phyloP scores from a whole-genome alignment of 2,113 vertebrate species.

The Apodemus sylvaticus region DNA sequence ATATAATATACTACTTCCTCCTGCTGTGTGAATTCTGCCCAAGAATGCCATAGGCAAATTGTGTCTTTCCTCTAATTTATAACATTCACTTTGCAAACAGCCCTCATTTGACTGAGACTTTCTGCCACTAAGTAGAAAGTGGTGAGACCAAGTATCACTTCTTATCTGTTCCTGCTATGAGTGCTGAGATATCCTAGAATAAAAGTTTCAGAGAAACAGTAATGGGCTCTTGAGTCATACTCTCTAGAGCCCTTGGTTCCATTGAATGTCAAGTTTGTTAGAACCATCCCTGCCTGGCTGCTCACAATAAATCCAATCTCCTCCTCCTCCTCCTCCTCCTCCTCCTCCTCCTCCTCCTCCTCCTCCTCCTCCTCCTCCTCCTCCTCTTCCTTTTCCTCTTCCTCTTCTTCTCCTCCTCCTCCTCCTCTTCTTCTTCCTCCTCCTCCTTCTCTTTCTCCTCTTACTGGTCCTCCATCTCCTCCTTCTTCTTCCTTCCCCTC shows the following conservation, averaged over 20 bases:
- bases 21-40: background rate
- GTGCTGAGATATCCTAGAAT: background rate
- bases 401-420: too few relatives aligned
- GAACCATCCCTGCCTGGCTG: too few relatives aligned
- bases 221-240: background rate
- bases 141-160: background rate
- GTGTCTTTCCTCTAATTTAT: background rate
- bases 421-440: too few relatives aligned
- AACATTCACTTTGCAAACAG: background rate
- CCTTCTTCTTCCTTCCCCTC: background rate
- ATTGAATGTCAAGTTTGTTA: background rate
- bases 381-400: too few relatives aligned
- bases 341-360: background rate
- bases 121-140: background rate
- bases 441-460: background rate
- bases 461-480: fast-evolving
- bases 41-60: background rate
- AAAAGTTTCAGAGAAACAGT: background rate
- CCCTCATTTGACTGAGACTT: background rate
- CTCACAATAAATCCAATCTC: too few relatives aligned
- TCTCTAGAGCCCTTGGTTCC: background rate
- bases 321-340: too few relatives aligned
- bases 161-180: background rate
- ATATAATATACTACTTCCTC: background rate
- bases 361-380: background rate